Base-by-base conservation (phyloP, 2,888 invertebrate species). In the Rhabditoides inermis region DNA sequence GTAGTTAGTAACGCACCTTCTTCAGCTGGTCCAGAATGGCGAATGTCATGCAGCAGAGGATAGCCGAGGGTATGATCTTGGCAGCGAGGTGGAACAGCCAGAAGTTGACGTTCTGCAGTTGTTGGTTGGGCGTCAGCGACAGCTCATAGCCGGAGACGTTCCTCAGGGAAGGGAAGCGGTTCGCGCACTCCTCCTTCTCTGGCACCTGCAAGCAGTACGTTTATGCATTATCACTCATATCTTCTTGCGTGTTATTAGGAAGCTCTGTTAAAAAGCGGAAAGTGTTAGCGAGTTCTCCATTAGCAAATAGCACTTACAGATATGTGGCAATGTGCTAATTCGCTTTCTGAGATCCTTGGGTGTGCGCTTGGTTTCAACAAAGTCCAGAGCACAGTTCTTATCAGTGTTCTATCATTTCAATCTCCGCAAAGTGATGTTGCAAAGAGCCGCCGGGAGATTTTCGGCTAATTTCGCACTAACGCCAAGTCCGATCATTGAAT, bases 1-100 rank as follows among this genome's bases (percentile, higher is more conserved):
- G n/a, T n/a, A n/a, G n/a, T 18, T n/a, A n/a, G 20, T 26, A 6
- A 12, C 41, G 15, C 2, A 72, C 60, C 45, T 60, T 57, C 27
- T 63, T 64, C 54, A 72, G 52, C 45, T 65, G 62, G 48, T 62
- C 58, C 53, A 72, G 45, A 32, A 72, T 66, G 27, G 70, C 42
- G 23, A 69, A 58, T 5, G 69, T 67, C 72, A 72, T 72, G 12
- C 69, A 28, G 56, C 63, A 67, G 1, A 72, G 60, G n/a, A 72
- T 60, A 3, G 60, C 64, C 30, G 64, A 60, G 36, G 67, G 67
- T 30, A 58, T 55, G 23, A 67, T 53, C 53, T 67, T 67, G n/a
- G 61, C 54, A 30, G 51, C 51, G 4, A 63, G 46, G 36, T 65
- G 56, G 49, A 67, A 67, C 15, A 72, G 45, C 72, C 71, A 72